Conservation (phyloP, 2,113 vertebrate species). For the Ancistrus triradiatus region DNA sequence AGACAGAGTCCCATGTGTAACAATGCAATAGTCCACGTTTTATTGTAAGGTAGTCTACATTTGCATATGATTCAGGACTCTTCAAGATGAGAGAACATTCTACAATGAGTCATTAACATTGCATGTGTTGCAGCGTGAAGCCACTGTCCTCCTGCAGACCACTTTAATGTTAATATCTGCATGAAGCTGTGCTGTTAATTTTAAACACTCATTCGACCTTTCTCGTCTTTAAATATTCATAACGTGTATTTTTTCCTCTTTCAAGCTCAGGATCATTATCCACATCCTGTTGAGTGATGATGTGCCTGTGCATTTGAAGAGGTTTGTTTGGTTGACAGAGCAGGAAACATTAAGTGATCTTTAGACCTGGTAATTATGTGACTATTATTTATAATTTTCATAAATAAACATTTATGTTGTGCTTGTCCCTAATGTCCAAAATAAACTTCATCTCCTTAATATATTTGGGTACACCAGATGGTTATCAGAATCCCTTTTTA, state of each 20-base stretch:
- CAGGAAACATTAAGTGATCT: background rate
- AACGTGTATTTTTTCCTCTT: slow-evolving; percentile 40
- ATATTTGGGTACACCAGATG: too few species aligned
- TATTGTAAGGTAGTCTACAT: too few species aligned
- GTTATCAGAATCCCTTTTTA: too few species aligned
- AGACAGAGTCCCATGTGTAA: too few species aligned
- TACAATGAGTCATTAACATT: slow-evolving; percentile 60
- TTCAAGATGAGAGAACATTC: slow-evolving; percentile 34
- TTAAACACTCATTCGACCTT: slow-evolving; percentile 67
- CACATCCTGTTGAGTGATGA: slow-evolving; percentile 35
- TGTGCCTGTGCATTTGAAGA: slow-evolving; percentile 15
- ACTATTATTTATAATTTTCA: too few species aligned
- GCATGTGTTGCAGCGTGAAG: slow-evolving; percentile 55
- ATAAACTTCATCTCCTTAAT: too few species aligned
- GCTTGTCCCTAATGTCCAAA: too few species aligned
- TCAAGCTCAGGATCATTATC: slow-evolving; percentile 28
- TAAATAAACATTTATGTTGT: too few species aligned
- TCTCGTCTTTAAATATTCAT: slow-evolving; percentile 72
- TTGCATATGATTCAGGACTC: background rate
- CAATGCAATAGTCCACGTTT: too few species aligned
- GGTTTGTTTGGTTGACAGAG: slow-evolving; percentile 25
- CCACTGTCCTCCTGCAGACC: slow-evolving; percentile 46
- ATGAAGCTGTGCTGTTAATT: slow-evolving; percentile 65
- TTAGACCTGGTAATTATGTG: too few species aligned
- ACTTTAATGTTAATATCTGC: slow-evolving; percentile 63